Percentiles rank a stretch among this genome's conserved stretches.
Evolutionary conservation across 2,113 vertebrate genomes (phyloP).

Genomic region (Mustelus asterias): DNA sequence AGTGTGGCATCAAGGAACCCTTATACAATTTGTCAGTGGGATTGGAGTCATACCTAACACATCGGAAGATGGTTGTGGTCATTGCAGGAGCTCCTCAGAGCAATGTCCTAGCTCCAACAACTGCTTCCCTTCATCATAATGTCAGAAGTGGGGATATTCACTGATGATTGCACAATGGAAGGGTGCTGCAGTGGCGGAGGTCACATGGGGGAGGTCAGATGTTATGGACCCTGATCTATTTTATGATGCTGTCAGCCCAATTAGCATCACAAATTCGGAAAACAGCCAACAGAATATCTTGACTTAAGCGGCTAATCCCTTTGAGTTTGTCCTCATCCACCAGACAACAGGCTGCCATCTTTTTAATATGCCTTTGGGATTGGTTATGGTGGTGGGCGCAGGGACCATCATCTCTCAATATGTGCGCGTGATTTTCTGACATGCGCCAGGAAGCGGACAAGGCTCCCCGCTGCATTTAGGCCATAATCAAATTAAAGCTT

Average conservation of each 20-base stretch:
- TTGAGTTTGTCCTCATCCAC: background rate
- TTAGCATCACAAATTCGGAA: background rate
- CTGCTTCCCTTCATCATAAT: background rate
- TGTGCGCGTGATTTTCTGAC: background rate
- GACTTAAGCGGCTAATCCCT: background rate
- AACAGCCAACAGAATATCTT: background rate
- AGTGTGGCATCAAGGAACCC: background rate
- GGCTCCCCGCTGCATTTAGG: background rate
- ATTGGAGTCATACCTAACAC: too few species aligned
- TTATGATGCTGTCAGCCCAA: background rate
- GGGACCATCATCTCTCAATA: background rate
- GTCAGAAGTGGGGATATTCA: background rate
- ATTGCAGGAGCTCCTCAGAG: background rate
- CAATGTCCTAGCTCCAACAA: background rate
- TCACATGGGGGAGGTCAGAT: background rate
- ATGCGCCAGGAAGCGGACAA: background rate
- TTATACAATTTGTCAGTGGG: background rate
- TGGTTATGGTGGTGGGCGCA: too few species aligned
- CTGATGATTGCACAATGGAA: background rate
- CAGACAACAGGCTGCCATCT: background rate
- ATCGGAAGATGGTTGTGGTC: background rate
- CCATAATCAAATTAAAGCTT: background rate
- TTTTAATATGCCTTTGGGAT: background rate
- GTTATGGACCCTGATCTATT: background rate
- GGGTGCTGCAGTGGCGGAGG: background rate